Evolutionary conservation across 2,888 invertebrate species (phyloP), one percentile per base, ranked within the genome.

Genomic region (Augiades crinisus): DNA sequence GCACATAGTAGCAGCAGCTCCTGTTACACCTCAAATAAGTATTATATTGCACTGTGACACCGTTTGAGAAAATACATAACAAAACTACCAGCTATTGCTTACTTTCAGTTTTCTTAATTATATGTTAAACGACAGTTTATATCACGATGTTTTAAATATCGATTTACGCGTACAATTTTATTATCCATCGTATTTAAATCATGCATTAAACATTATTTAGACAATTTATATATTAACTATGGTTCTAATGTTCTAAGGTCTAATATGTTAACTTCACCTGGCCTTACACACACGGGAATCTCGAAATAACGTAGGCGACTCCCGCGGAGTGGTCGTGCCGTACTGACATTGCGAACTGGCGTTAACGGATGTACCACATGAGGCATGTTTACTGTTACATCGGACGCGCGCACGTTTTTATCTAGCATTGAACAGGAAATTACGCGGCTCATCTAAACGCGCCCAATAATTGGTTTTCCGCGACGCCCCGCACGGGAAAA

Each of bases 231-330:
- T n/a, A n/a, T n/a, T n/a, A n/a, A n/a, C n/a, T n/a, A n/a, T n/a
- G n/a, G n/a, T n/a, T n/a, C n/a, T n/a, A n/a, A n/a, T n/a, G n/a
- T n/a, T n/a, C n/a, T n/a, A n/a, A n/a, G n/a, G n/a, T 22, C 6
- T 22, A 22, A 2, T 3, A 3, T 5, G n/a, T 24, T 1, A 41
- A 46, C 30, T 22, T 33, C 36, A 55, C 50, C 52, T 54, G 51
- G 17, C 34, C 19, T 31, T 13, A 40, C 37, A 3, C 12, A 47
- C 38, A 27, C 19, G 7, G 14, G 8, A 16, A n/a, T 41, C 43
- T 49, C 34, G 34, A 49, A 49, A 49, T 49, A 47, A 49, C 17
- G 34, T n/a, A 45, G 38, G 22, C 38, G 52, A 13, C 52, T 52
- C 52, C 52, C 52, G 52, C 52, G 14, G 21, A 44, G 51, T 12